Base-by-base conservation (phyloP, 2,797 vertebrate species). In the Pseudochirops cupreus region DNA sequence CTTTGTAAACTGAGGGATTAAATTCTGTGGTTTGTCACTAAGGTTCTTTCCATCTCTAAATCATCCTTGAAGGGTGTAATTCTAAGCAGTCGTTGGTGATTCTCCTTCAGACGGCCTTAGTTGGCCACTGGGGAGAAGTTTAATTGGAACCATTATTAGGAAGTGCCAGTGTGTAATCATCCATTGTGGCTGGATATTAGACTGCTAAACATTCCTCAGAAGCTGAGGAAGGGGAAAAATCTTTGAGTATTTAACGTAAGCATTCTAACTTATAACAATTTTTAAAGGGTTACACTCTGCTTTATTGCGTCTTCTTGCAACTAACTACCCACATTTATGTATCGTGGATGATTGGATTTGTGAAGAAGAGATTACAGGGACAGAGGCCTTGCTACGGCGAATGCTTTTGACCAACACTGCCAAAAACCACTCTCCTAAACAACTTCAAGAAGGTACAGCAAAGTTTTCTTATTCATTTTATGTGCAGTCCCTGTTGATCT, bases 311-410 rank as follows among this genome's bases (percentile, higher is more conserved):
- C 99, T 99, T 90, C 98, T 99, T 97, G 99, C 99, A 58, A 99
- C 99, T 92, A 99, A 99, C 98, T 99, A 99, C 92, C 99, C 99
- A 53, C 99, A 99, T 97, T 99, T 99, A 9, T 99, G 99, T 98
- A 99, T 99, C 0, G 99, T 99, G 99, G 99, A 99, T 50, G 99
- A 99, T 97, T 99, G 99, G 99, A 99, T 99, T 95, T 99, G 99
- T 95, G 99, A 99, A 97, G 99, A 99, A 96, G 99, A 99, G 98
- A 99, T 99, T 98, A 99, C 99, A 0, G 99, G 99, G 90, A 99
- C 99, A 0, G 99, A 99, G 33, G 99, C 99, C 46, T 98, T 99
- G 82, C 98, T 99, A 95, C 99, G 99, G 96, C 99, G 99, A 98
- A 99, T 99, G 99, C 99, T 99, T 74, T 99, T 99, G 91, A 99